Conservation (phyloP, 1,140 invertebrate species). For the Drosophila ambigua region DNA sequence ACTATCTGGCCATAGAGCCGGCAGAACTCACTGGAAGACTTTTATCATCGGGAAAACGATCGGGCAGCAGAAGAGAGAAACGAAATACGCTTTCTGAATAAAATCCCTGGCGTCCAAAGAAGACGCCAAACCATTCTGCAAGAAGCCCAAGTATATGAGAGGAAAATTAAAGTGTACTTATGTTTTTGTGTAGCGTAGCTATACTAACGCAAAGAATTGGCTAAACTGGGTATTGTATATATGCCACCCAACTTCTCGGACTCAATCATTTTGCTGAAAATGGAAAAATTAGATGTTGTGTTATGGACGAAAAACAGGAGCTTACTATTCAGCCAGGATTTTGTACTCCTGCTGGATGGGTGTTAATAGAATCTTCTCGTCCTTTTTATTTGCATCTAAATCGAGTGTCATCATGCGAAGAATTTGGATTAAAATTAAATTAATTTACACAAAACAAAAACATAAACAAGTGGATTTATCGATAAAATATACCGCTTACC, state of each 20-base stretch:
- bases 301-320: no score
- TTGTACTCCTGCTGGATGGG: conserved; percentile 89
- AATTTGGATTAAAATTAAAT: conserved; percentile 8
- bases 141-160: not conserved
- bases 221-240: conserved; percentile 96
- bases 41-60: conserved; percentile 94
- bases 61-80: conserved; percentile 93
- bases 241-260: conserved; percentile 93
- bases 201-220: conserved; percentile 87
- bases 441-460: conserved; percentile 46
- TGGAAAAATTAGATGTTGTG: conserved; percentile 3
- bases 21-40: conserved; percentile 86
- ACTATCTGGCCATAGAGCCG: no score
- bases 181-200: conserved; percentile 62
- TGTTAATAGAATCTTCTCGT: conserved; percentile 83
- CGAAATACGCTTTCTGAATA: conserved; percentile 95
- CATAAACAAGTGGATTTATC: conserved; percentile 26
- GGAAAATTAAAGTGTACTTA: not conserved
- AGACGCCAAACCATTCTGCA: conserved; percentile 96
- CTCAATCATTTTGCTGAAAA: conserved; percentile 92
- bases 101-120: conserved; percentile 94
- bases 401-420: conserved; percentile 67
- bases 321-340: conserved; percentile 92
- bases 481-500: no score
- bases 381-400: conserved; percentile 66